Conservation (phyloP, 1,140 invertebrate species). For the Drosophila baimaii region DNA sequence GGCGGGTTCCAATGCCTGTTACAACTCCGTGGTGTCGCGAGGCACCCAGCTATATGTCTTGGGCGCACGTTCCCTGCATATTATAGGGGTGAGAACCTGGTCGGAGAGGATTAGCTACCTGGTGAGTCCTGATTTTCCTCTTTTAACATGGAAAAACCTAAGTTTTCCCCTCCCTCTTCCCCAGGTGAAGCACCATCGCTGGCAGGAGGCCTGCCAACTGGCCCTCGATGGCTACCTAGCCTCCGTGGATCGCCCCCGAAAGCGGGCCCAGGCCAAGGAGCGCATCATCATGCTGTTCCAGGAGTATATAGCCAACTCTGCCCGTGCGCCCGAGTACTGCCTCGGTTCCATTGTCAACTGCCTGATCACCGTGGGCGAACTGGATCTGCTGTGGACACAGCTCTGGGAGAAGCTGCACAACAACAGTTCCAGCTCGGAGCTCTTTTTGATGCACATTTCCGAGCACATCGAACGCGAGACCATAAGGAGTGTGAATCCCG, state of each 20-base stretch:
- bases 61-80: conserved; percentile 92
- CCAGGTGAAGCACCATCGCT: conserved; percentile 87
- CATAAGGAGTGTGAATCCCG: conserved; percentile 86
- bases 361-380: conserved; percentile 74
- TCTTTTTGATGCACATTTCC: conserved; percentile 84
- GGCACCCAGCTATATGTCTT: conserved; percentile 93
- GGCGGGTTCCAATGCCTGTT: conserved; percentile 94
- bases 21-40: conserved; percentile 93
- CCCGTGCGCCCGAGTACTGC: conserved; percentile 77
- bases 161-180: background rate
- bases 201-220: conserved; percentile 86
- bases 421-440: conserved; percentile 74
- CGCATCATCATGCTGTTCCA: conserved; percentile 77
- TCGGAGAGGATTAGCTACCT: conserved; percentile 90
- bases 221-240: conserved; percentile 83
- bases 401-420: conserved; percentile 84
- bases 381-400: conserved; percentile 84
- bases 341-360: conserved; percentile 77
- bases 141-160: background rate
- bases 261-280: conserved; percentile 79
- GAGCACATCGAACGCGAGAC: conserved; percentile 85
- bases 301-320: conserved; percentile 77
- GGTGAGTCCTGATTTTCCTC: conserved; percentile 51
- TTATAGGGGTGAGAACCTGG: conserved; percentile 93
- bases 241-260: conserved; percentile 71